Evolutionary conservation across 1,140 invertebrate species (phyloP).

Genomic region (Parapsyche elsis): DNA sequence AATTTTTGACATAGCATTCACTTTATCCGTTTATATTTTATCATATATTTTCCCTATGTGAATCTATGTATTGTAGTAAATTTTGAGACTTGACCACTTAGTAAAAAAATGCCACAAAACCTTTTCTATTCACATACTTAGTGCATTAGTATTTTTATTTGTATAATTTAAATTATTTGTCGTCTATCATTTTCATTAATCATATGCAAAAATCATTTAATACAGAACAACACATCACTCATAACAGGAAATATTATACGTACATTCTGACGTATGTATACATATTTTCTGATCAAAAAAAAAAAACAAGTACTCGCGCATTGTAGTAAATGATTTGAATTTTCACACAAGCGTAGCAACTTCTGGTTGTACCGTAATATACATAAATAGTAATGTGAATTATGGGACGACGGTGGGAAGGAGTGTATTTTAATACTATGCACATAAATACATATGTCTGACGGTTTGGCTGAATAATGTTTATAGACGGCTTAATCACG

Average conservation of each 20-base stretch:
- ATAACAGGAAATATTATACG: neutral
- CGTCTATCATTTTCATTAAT: neutral
- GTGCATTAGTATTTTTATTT: neutral
- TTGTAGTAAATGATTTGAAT: no score
- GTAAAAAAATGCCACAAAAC: neutral
- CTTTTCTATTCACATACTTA: neutral
- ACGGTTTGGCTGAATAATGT: slow-evolving; percentile 57
- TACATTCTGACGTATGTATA: neutral
- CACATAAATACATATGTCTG: slow-evolving; percentile 19
- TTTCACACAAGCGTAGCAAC: neutral
- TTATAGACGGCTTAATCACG: slow-evolving; percentile 80
- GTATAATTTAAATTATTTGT: neutral
- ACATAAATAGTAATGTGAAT: neutral
- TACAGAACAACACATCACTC: slow-evolving; percentile 17
- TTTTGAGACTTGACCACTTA: slow-evolving; percentile 12
- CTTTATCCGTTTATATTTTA: neutral
- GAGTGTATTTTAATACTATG: slow-evolving; percentile 6
- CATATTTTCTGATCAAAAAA: neutral
- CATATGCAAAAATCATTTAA: neutral
- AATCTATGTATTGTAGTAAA: neutral
- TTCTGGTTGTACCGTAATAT: neutral
- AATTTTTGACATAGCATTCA: slow-evolving; percentile 34
- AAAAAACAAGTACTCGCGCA: neutral
- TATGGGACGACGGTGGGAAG: neutral
- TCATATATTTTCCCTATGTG: neutral